Evolutionary conservation across 53 echinoderm and acorn worm genomes (phyloP), one percentile per base, ranked within the genome.

Genomic region (Arbacia lixula): DNA sequence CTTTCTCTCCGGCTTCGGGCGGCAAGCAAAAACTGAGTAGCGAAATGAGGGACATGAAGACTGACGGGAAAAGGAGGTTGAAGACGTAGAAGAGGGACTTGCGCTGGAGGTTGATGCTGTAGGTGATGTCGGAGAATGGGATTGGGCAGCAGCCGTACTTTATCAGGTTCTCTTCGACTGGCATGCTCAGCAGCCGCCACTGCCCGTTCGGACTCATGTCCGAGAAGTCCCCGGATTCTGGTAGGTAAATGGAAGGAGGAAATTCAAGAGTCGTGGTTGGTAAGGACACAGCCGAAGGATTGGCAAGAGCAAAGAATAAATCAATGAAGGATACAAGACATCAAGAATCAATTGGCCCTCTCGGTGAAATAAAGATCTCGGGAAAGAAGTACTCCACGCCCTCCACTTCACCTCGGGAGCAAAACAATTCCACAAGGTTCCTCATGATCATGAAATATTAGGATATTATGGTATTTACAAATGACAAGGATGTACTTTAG

Each of bases 41-140:
- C 3, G 95, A 95, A 11, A 95, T 67, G 60, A 87, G 38, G 1
- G 92, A 92, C 92, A 95, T 88, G 63, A 95, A 90, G 66, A 95
- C 86, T 36, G 95, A 83, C 3, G 95, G 95, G 39, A 88, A 85
- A 35, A 95, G 67, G 34, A 95, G 83, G 27, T 91, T 92, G 81
- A 93, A 93, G 84, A 95, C 76, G 53, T 95, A 95, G 84, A 95
- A 95, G 39, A 95, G 88, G 37, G 92, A 87, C 86, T 95, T 95
- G 11, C 95, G 83, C 17, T 81, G 86, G 3, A 95, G 88, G 36
- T 86, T 24, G 8, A 95, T 75, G 12, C 68, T 83, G 84, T 85
- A 95, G 5, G 84, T 91, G 56, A 95, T 88, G 66, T 95, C 95
- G 19, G 95, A 95, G 89, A 88, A 95, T 17, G 95, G 95, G 60